Base-by-base conservation (phyloP, 2,797 vertebrate genomes). In the Pantherophis vulpinus region DNA sequence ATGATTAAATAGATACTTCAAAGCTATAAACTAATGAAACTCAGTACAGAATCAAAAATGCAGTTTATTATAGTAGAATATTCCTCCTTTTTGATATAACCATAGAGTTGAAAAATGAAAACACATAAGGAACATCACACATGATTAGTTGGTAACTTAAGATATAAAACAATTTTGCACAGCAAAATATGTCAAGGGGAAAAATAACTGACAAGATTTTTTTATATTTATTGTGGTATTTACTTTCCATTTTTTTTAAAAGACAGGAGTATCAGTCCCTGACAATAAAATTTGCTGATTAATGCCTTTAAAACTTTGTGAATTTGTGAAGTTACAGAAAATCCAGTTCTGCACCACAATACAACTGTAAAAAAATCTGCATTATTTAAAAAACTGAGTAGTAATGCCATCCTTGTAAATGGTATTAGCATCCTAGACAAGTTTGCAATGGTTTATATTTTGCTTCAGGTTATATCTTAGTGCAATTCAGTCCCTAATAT, bases 91-190 rank as follows among this genome's bases (percentile, higher is more conserved):
- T 98, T 95, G 97, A 98, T 98, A 98, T 98, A 98, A 98, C 98
- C 98, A 98, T 97, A 97, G 97, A 98, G 97, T 97, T 90, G 97
- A 99, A 99, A 99, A 98, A 98, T 98, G 98, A 99, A 98, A 99
- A 98, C 98, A 99, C 98, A 99, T 98, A 99, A 98, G 98, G 99
- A 98, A 99, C 98, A 98, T 99, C 98, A 99, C 98, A 99, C 98
- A 98, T 98, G 98, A 98, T 99, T 99, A 99, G 99, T 98, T 99
- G 99, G 99, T 98, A 98, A 99, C 98, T 99, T 97, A 98, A 98
- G 97, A 98, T 98, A 98, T 97, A 98, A 98, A 99, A 99, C 99
- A 99, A 99, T 99, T 99, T 99, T 99, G 99, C 99, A 99, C 99
- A 99, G 99, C 99, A 99, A 99, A 99, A 99, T 99, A 98, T 99